phyloP scores from a whole-genome alignment of 2,113 vertebrate genomes.

The Macroglossus sobrinus region DNA sequence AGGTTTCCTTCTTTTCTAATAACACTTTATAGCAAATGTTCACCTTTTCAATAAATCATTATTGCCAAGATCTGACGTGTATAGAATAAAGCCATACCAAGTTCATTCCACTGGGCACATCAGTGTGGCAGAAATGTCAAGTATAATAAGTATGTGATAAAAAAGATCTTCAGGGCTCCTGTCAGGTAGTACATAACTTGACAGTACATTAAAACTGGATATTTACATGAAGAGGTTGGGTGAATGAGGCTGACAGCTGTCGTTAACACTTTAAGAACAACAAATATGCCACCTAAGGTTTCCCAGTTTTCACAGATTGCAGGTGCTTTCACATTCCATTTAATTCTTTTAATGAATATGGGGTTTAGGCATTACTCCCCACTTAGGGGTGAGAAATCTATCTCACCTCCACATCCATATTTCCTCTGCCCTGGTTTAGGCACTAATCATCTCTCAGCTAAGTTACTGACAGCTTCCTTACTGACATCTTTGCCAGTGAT shows the following conservation, averaged over 20 bases:
- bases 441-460: not conserved
- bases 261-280: slow-evolving; percentile 40
- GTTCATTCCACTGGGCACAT: slow-evolving; percentile 42
- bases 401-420: not conserved
- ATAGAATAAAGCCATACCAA: slow-evolving; percentile 65
- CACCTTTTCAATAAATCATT: slow-evolving; percentile 50
- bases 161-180: slow-evolving; percentile 34
- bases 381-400: not conserved
- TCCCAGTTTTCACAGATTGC: not conserved
- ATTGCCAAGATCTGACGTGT: not conserved
- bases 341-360: not conserved
- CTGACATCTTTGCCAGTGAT: not conserved
- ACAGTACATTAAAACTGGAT: slow-evolving; percentile 46
- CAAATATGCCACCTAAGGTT: not conserved
- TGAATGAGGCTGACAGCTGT: slow-evolving; percentile 66
- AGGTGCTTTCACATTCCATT: not conserved
- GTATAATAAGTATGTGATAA: slow-evolving; percentile 61
- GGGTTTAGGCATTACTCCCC: not conserved
- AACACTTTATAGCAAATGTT: not conserved
- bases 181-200: slow-evolving; percentile 51
- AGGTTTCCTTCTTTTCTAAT: slow-evolving; percentile 43
- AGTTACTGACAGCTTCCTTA: not conserved
- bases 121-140: slow-evolving; percentile 60
- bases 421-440: not conserved
- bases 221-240: slow-evolving; percentile 38